Base-by-base conservation (phyloP, 1,140 invertebrate genomes). In the Heliconius melpomene region DNA sequence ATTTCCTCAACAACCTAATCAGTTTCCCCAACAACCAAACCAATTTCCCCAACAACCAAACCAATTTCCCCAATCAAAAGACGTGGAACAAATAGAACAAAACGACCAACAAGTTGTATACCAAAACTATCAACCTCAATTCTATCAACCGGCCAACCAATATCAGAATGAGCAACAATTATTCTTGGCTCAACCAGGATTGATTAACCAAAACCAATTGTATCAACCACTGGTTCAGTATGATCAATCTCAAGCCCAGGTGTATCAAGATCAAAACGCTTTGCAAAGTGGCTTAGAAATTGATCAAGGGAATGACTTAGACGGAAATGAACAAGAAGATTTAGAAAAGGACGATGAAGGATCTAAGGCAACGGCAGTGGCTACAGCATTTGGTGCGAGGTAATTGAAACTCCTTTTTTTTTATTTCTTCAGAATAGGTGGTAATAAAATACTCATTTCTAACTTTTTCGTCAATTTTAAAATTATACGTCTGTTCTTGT, bases 301-400 rank as follows among this genome's bases (percentile, higher is more conserved):
- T n/a, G 89, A 91, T 77, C 85, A 93, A 82, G 92, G 88, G 8
- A 93, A 93, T 77, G 88, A 83, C 2, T 82, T 93, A 16, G 91
- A 91, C 74, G 50, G 75, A 71, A 84, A 89, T 36, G 87, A 90
- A 36, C 77, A 87, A 38, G 88, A 91, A 16, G 77, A 82, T 20
- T 72, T 72, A 7, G 80, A 88, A 60, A 81, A 85, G 3, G 78
- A 88, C 18, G 82, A 88, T 29, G 90, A 90, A 72, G 90, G 85
- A 3, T 79, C 82, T 20, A 87, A 74, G 16, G 89, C 89, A 1
- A 91, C 89, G 8, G 91, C 93, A 8, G 89, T 93, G 0, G 90
- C 93, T 1, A 94, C 92, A 8, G 91, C 90, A 71, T 94, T 94
- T 81, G 93, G 93, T 18, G 73, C 90, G 86, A 93, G 92, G 92